Evolutionary conservation across 1,140 invertebrate species (phyloP).

Genomic region (Drosophila simulans): DNA sequence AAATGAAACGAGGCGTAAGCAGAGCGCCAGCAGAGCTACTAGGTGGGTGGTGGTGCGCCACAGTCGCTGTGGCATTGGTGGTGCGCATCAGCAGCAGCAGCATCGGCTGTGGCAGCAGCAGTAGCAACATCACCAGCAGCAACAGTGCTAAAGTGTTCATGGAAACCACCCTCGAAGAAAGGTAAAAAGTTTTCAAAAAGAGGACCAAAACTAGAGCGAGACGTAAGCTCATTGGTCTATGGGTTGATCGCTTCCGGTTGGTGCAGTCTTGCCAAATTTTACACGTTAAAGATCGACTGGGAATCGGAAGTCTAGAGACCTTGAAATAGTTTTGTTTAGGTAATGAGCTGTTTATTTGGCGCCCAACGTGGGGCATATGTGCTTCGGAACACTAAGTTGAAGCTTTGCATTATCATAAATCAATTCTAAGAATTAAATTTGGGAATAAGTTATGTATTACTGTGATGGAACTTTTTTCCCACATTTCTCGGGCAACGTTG

Average conservation of each 20-base stretch:
- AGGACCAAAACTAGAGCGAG: background rate
- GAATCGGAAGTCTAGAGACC: background rate
- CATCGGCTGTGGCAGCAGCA: constrained; percentile 4
- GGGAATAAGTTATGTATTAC: background rate
- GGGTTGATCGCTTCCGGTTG: constrained; percentile 1
- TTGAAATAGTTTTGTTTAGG: too few relatives aligned
- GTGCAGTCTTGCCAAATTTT: background rate
- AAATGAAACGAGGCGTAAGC: constrained; percentile 69
- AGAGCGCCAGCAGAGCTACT: constrained; percentile 11
- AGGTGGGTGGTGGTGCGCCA: constrained; percentile 49
- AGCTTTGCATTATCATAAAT: too few relatives aligned
- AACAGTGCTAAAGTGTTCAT: constrained; percentile 28
- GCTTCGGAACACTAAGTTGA: background rate
- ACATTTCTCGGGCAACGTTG: constrained; percentile 18
- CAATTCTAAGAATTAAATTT: too few relatives aligned
- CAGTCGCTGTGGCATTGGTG: constrained; percentile 49
- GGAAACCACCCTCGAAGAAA: constrained; percentile 51
- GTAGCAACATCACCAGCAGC: constrained; percentile 35
- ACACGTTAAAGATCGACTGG: background rate
- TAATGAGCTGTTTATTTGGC: background rate
- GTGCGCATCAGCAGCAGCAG: constrained; percentile 60
- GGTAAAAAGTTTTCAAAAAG: background rate
- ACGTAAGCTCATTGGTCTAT: background rate
- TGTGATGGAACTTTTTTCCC: background rate
- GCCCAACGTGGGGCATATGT: background rate